Evolutionary conservation across 2,113 vertebrate species (phyloP).

Genomic region (Ondatra zibethicus): DNA sequence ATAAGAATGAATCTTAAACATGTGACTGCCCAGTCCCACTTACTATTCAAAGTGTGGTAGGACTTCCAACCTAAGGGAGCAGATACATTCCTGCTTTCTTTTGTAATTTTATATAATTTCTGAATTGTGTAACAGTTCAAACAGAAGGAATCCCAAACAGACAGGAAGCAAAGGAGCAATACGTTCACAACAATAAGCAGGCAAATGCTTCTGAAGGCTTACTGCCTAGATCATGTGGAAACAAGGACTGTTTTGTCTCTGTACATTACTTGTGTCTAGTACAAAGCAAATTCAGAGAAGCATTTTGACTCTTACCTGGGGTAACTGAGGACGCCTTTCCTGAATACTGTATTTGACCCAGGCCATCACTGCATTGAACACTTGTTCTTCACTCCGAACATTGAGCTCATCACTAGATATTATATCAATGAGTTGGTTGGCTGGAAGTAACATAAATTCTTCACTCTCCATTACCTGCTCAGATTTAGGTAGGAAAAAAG

Average conservation of each 20-base stretch:
- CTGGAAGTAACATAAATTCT: conserved; percentile 99
- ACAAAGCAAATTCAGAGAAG: neutral
- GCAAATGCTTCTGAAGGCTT: neutral
- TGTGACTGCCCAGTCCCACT: neutral
- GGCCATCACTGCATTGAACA: conserved; percentile 98
- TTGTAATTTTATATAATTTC: conserved; percentile 37
- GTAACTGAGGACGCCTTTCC: conserved; percentile 95
- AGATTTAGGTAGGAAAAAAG: conserved; percentile 46
- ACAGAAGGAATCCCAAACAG: neutral
- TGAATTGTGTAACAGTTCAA: neutral
- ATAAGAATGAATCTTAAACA: neutral
- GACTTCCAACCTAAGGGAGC: neutral
- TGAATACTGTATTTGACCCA: conserved; percentile 99
- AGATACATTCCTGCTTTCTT: neutral
- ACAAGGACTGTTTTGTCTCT: neutral
- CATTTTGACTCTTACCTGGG: conserved; percentile 90
- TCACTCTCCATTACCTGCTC: conserved; percentile 99
- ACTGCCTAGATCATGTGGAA: neutral
- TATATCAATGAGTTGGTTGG: conserved; percentile 99
- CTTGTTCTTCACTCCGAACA: conserved; percentile 98
- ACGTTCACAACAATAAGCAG: neutral
- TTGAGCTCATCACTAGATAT: conserved; percentile 99
- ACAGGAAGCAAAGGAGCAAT: conserved; percentile 1
- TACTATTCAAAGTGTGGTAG: neutral
- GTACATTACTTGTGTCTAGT: neutral